A percentile compares a stretch with the other conserved stretches of the same genome.
Evolutionary conservation across 2,888 invertebrate species (phyloP).

Genomic region (Sinohyriopsis cumingii): DNA sequence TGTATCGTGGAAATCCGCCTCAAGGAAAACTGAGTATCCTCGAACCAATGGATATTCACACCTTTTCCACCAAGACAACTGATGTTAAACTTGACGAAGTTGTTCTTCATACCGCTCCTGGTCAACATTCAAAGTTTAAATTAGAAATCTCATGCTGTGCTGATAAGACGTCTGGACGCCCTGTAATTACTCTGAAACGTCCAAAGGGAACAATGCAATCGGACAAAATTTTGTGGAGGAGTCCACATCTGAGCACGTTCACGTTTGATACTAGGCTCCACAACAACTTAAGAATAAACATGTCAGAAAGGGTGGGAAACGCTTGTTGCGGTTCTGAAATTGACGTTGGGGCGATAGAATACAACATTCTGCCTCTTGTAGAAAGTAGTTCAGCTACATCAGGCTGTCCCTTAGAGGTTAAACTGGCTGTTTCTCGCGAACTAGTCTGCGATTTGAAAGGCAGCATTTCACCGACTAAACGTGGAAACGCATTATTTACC

Average conservation of each 20-base stretch:
- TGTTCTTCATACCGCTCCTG: neutral
- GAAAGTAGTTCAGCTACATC: neutral
- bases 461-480: too few species aligned
- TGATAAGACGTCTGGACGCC: neutral
- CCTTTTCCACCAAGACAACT: conserved; percentile 48
- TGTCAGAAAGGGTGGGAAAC: conserved; percentile 3
- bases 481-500: too few species aligned
- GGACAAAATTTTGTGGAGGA: neutral
- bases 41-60: conserved; percentile 49
- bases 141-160: conserved; percentile 25
- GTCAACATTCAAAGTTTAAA: conserved; percentile 25
- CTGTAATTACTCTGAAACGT: neutral
- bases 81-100: conserved; percentile 20
- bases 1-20: conserved; percentile 73
- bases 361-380: conserved; percentile 15
- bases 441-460: too few species aligned
- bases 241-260: neutral
- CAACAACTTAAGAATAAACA: conserved; percentile 9
- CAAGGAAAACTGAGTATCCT: conserved; percentile 68
- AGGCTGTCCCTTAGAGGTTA: too few species aligned
- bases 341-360: conserved; percentile 11
- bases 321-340: conserved; percentile 11
- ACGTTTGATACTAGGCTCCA: conserved; percentile 8
- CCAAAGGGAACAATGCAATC: neutral
- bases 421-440: too few species aligned